Evolutionary conservation across 2,888 invertebrate species (phyloP).

Genomic region (Mechanitis messenoides): DNA sequence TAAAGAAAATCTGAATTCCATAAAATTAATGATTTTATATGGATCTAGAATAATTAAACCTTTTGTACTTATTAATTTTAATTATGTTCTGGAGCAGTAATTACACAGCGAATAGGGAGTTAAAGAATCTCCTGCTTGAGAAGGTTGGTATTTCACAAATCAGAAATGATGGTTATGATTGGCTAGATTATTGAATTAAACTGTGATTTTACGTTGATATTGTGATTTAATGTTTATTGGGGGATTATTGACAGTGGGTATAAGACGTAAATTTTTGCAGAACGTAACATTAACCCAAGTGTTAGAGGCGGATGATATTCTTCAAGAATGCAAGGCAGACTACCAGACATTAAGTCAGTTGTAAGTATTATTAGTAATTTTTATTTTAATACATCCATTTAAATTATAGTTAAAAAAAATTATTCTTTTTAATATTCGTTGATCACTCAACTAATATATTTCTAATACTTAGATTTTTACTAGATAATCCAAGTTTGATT

Average conservation of each 20-base stretch:
- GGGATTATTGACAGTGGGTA: background rate
- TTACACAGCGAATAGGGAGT: constrained; percentile 82
- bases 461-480: too few relatives aligned
- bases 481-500: too few relatives aligned
- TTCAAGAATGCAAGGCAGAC: constrained; percentile 96
- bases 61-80: constrained; percentile 65
- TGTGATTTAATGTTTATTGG: background rate
- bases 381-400: too few relatives aligned
- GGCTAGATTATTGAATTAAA: constrained; percentile 32
- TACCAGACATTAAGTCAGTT: constrained; percentile 93
- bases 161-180: constrained; percentile 64
- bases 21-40: constrained; percentile 63
- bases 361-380: constrained; percentile 78
- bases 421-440: too few relatives aligned
- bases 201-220: background rate
- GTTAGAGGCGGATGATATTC: constrained; percentile 95
- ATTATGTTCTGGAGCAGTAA: constrained; percentile 91
- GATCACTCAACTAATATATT: too few relatives aligned
- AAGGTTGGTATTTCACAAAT: constrained; percentile 80
- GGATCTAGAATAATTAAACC: constrained; percentile 60
- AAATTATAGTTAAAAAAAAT: too few relatives aligned
- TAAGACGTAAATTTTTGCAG: constrained; percentile 71
- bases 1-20: constrained; percentile 52
- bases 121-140: constrained; percentile 85
- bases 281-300: constrained; percentile 93